phyloP scores from a whole-genome alignment of 2,113 vertebrate species.

The Gymnarchus niloticus region DNA sequence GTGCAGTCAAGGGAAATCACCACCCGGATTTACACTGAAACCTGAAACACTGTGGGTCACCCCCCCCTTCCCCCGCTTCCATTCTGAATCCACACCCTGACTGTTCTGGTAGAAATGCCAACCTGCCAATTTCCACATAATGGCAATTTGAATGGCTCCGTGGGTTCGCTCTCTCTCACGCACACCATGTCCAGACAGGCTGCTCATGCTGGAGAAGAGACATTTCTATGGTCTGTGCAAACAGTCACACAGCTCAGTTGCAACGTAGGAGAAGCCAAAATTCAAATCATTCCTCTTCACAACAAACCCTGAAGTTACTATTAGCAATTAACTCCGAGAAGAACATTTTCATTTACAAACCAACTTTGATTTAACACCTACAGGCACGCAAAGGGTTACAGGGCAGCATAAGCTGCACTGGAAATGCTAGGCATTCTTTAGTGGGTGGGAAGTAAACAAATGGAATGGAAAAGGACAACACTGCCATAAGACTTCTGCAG shows the following conservation, averaged over 20 bases:
- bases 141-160: no score
- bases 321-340: not conserved
- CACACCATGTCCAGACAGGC: not conserved
- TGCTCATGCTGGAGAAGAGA: not conserved
- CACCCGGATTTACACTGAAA: not conserved
- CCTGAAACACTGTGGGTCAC: no score
- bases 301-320: not conserved
- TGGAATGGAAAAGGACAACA: no score
- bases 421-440: not conserved
- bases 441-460: not conserved
- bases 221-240: no score
- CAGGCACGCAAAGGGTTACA: not conserved
- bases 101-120: not conserved
- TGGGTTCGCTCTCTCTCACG: no score
- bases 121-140: not conserved
- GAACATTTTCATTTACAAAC: not conserved
- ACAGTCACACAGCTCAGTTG: not conserved
- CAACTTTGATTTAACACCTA: not conserved
- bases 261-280: not conserved
- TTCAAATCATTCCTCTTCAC: not conserved
- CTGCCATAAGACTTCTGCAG: no score
- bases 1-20: not conserved
- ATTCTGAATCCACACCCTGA: not conserved
- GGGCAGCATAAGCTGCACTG: not conserved
- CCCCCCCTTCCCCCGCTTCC: no score